Evolutionary conservation across 2,797 vertebrate genomes (phyloP).

Genomic region (Sciurus carolinensis): DNA sequence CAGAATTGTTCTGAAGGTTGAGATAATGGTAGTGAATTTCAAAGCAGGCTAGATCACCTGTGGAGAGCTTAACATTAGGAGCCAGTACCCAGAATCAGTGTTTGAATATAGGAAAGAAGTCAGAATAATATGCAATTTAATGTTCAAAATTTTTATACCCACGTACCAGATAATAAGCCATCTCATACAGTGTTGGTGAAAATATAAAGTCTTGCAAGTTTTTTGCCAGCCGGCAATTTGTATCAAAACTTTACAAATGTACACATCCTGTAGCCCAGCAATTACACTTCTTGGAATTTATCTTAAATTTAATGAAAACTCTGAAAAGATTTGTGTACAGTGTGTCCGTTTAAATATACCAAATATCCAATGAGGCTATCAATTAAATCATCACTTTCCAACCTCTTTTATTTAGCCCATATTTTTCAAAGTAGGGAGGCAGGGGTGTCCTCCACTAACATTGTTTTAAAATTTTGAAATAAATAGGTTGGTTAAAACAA

Average conservation of each 20-base stretch:
- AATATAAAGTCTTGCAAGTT: background rate
- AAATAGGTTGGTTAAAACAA: background rate
- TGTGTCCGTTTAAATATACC: background rate
- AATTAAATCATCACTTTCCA: background rate
- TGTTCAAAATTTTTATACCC: background rate
- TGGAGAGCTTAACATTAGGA: background rate
- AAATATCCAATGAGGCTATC: background rate
- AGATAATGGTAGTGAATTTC: background rate
- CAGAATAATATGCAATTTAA: background rate
- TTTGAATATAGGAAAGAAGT: background rate
- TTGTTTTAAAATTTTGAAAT: slow-evolving; percentile 30
- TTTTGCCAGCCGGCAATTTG: background rate
- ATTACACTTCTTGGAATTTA: background rate
- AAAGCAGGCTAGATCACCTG: background rate
- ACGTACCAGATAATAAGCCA: background rate
- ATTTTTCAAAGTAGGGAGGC: background rate
- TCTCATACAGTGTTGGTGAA: background rate
- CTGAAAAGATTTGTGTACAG: background rate
- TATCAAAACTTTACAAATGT: slow-evolving; percentile 28
- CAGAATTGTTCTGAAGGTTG: background rate
- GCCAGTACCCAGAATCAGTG: background rate
- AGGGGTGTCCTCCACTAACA: background rate
- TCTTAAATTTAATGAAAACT: background rate
- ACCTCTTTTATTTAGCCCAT: background rate
- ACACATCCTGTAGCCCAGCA: background rate